Evolutionary conservation across 2,113 vertebrate genomes (phyloP), one percentile per base, ranked within the genome.

Genomic region (Fulmarus glacialis): DNA sequence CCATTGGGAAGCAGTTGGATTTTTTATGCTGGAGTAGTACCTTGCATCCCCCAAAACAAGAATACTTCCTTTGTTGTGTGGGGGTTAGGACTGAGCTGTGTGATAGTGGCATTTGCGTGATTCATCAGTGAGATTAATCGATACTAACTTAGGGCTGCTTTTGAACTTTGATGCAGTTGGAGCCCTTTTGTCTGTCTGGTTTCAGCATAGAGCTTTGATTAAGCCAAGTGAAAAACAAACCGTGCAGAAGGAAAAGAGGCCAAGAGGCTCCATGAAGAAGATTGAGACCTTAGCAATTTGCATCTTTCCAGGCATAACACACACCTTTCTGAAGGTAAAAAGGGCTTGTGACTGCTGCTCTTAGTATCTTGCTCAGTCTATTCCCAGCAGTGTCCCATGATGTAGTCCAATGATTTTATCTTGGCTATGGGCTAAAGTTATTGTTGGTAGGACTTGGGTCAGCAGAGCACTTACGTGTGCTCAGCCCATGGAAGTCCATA

Each of bases 1-100:
- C 9, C 10, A 2, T 0, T 50, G 45, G 5, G 19, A 8, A 15
- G 6, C 6, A 55, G 19, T 2, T 70, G 42, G 18, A 11, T 71
- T 68, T 66, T 4, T 70, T 58, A 26, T 66, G 12, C 9, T 66
- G 52, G 22, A 60, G 34, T 36, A 48, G 22, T 36, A 50, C 42
- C 53, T 73, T 53, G 32, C 42, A 45, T 30, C 5, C 8, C 4
- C 3, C 32, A 26, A 47, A 85, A 0, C 10, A 92, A 32, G 38
- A 83, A 50, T 40, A 71, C 24, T 68, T 90, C 30, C 24, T 16
- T 68, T 79, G 4, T 5, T 43, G 34, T 36, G 12, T 26, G 19
- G 20, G 19, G 24, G 17, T 63, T 75, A 73, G 59, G 32, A 78
- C 55, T 83, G 70, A 92, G 12, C 36, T 21, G 2, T 68, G 56